Base-by-base conservation (phyloP, 1,140 invertebrate genomes). In the Globodera rostochiensis region DNA sequence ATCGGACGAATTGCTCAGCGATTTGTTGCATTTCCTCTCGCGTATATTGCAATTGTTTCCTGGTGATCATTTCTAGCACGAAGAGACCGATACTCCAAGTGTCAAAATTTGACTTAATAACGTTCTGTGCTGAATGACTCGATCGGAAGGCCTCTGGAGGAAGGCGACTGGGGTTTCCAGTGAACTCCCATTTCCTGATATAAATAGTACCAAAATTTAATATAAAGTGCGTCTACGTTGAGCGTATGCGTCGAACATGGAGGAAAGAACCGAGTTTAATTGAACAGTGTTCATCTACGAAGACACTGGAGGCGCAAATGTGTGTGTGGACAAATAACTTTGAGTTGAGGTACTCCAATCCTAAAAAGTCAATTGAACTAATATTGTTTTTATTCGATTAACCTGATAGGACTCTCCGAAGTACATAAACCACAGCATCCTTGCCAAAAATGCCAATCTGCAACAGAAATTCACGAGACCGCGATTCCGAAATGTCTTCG, bases 41-140 rank as follows among this genome's bases (percentile, higher is more conserved):
- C 49, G 77, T 69, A 49, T 78, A 78, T 25, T 64, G 77, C 77
- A 78, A 53, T 21, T 64, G 25, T 36, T 70, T 78, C 36, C 77
- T 64, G 11, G 77, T 78, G n/a, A 70, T 45, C 77, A 78, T 78
- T 64, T 78, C 77, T 11, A 78, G n/a, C n/a, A 78, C 77, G 66
- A 78, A 69, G 15, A 78, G 77, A 25, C 77, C 77, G 36, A 78
- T 49, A 11, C 45, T 60, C 77, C 77, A 78, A 45, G 77, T 70
- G 60, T 78, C 77, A 15, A 78, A 69, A 46, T 47, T 78, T 49
- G 53, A 13, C 25, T 21, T 78, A 25, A 78, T 25, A 46, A 70
- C 9, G 47, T 69, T 49, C 67, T 77, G 57, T 8, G 45, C 6
- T 13, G 69, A 71, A 36, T 11, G 19, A 4, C 19, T 21, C 6